Evolutionary conservation across 1,140 invertebrate species (phyloP), one percentile per base, ranked within the genome.

Genomic region (Tyrophagus putrescentiae): DNA sequence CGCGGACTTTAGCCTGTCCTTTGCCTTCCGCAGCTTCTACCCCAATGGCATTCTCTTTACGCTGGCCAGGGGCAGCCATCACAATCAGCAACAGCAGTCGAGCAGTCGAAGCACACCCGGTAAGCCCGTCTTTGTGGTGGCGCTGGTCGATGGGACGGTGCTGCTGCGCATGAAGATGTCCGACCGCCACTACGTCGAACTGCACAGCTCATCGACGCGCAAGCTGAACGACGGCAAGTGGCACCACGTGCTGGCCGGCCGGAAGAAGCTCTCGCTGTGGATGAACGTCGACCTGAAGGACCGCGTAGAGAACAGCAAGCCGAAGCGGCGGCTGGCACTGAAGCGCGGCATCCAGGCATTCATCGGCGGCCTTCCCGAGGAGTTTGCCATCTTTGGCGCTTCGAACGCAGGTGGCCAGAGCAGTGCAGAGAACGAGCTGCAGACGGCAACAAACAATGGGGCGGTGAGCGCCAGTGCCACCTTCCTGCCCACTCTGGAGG

Each of bases 11-110:
- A 76, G 78, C 6, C 25, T 65, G 4, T 80, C 83, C 56, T 82
- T 93, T 64, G 81, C 86, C 65, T 86, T 93, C 67, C 74, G 88
- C 28, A 92, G 88, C 0, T 89, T 84, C 67, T 85, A 88, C 71
- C 79, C 80, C 0, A 82, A 89, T 67, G 89, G 88, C 34, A 69
- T 91, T 57, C 70, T 94, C 4, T 81, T 87, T 52, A 73, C 88
- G 4, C 77, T 84, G 39, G 31, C 25, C 28, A 16, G 56, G 11
- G 45, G 45, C 7, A 6, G 18, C 31, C 45, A 48, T 21, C n/a
- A n/a, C n/a, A n/a, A n/a, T n/a, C 21, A 48, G 23, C 45, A 48
- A 21, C n/a, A n/a, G n/a, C n/a, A n/a, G n/a, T n/a, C n/a, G n/a
- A n/a, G n/a, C n/a, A n/a, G n/a, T n/a, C n/a, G n/a, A n/a, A 25